Conservation (phyloP, 2,888 invertebrate genomes). For the Lepidocyrtoides sp. region DNA sequence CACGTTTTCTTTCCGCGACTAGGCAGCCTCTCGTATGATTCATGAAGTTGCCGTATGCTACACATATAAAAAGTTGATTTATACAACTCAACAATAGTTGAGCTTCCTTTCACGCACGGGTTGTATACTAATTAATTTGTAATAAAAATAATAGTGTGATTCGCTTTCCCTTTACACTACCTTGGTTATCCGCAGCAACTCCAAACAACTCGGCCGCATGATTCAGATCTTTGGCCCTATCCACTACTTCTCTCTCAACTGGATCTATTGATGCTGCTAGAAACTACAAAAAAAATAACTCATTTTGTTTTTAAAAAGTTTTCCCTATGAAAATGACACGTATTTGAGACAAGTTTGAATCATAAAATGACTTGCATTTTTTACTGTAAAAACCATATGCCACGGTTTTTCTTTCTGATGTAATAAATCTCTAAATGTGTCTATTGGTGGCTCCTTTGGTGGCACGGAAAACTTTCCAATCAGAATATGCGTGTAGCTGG, state of each 20-base stretch:
- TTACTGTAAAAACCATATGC: neutral
- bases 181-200: neutral
- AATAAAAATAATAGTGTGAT: neutral
- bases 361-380: neutral
- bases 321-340: no score
- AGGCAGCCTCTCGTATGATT: conserved; percentile 4
- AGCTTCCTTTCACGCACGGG: neutral
- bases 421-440: neutral
- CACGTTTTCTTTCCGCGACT: conserved; percentile 10
- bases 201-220: neutral
- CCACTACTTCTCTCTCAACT: neutral
- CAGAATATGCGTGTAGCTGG: conserved; percentile 7
- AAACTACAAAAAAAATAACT: neutral
- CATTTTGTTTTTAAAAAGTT: neutral
- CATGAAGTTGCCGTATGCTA: neutral
- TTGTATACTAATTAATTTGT: neutral
- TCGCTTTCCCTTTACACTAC: neutral
- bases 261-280: neutral
- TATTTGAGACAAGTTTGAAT: neutral
- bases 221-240: neutral
- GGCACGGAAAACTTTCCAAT: conserved; percentile 31
- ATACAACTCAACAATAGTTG: neutral
- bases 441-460: neutral
- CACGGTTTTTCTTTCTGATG: neutral
- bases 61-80: conserved; percentile 1